Percentiles rank a stretch among this genome's conserved stretches.
Conservation (phyloP, 2,113 vertebrate species). For the Labrus mixtus region DNA sequence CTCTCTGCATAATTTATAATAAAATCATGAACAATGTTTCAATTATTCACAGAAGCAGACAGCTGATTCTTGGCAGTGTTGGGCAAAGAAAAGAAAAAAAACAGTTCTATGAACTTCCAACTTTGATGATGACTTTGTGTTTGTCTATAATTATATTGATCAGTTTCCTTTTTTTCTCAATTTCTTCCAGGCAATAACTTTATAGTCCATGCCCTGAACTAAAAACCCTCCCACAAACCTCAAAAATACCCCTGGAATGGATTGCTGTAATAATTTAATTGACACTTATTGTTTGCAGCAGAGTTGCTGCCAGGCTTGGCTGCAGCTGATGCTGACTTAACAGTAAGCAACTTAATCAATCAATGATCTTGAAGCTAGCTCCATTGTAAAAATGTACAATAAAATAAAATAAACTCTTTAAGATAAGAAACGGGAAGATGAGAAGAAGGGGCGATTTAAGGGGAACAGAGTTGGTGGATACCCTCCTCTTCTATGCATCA, state of each 20-base stretch:
- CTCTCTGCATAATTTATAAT: neutral
- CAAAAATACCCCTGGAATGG: conserved; percentile 1
- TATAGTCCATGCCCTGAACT: neutral
- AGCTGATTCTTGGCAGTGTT: neutral
- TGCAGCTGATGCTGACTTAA: conserved; percentile 54
- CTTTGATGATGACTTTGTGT: neutral
- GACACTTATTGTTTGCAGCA: conserved; percentile 43
- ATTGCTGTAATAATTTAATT: conserved; percentile 53
- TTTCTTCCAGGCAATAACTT: neutral
- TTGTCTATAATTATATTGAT: neutral
- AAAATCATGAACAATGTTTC: neutral
- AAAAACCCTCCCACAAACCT: conserved; percentile 16
- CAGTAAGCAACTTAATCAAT: conserved; percentile 50
- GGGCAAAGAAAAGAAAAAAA: neutral
- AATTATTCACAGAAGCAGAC: neutral
- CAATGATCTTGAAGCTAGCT: conserved; percentile 32
- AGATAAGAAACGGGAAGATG: conserved; percentile 15
- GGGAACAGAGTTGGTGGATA: no score
- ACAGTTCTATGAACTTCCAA: neutral
- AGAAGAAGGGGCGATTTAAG: neutral
- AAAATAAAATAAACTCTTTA: conserved; percentile 8
- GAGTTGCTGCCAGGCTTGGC: conserved; percentile 39
- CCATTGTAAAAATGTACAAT: conserved; percentile 33
- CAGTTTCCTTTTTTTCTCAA: neutral
- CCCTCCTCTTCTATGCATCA: neutral